Evolutionary conservation across 2,113 vertebrate genomes (phyloP), one percentile per base, ranked within the genome.

Genomic region (Vulpes lagopus): DNA sequence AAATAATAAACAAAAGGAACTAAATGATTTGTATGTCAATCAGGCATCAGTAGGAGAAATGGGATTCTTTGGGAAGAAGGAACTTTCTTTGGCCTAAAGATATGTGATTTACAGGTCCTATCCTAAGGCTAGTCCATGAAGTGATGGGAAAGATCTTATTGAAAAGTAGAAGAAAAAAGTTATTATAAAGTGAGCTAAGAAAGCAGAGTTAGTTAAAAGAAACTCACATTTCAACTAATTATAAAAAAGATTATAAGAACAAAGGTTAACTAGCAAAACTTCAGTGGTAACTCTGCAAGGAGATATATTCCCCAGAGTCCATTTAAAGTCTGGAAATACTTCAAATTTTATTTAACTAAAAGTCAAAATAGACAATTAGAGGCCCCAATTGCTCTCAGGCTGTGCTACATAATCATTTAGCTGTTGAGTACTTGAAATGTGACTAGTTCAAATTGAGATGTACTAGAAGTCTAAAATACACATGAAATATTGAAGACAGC

Each of bases 211-310:
- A 38, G 27, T 74, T 80, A 73, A 69, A 91, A 69, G 32, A 88
- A 94, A 8, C 57, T 83, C 57, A 69, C 51, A 95, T 91, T 97
- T 95, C 62, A 87, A 79, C 81, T 73, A 96, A 83, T 85, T 85
- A 83, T 38, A n/a, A n/a, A n/a, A n/a, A n/a, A n/a, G n/a, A 83
- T 80, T 71, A 71, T 57, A 82, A 82, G 16, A 90, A 94, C 23
- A 95, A 53, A 87, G 25, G 17, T 73, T 96, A 93, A 95, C 64
- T 60, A 71, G 10, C 60, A 85, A 64, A 84, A 16, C 19, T 55
- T 97, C 93, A n/a, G 20, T 30, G 55, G 11, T 55, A 89, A 95
- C 20, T 80, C 22, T 67, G 22, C 32, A 73, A 88, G 62, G 11
- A 91, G 64, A 67, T 7, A 55, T 38, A 43, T n/a, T 89, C 65